phyloP scores from a whole-genome alignment of 1,140 invertebrate species.

The Calephelis nemesis region DNA sequence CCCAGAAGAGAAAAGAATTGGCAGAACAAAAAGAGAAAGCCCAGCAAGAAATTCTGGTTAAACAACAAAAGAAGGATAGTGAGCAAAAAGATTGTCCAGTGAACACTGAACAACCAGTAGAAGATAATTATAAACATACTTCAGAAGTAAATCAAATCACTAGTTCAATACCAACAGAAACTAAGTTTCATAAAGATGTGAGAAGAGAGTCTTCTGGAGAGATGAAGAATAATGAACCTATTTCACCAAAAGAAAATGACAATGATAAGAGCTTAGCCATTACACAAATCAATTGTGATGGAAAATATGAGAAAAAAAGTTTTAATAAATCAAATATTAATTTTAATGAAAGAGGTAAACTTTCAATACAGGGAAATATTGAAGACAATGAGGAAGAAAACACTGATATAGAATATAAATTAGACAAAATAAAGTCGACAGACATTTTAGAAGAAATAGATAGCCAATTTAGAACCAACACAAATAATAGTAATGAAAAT shows the following conservation, averaged over 20 bases:
- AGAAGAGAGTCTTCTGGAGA: background rate
- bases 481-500: background rate
- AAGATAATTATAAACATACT: background rate
- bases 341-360: background rate
- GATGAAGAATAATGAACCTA: too few species aligned
- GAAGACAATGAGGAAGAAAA: too few species aligned
- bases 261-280: too few species aligned
- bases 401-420: too few species aligned
- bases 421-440: too few species aligned
- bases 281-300: too few species aligned
- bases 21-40: constrained; percentile 56
- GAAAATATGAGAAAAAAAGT: too few species aligned
- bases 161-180: background rate
- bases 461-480: background rate
- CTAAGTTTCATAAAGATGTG: background rate
- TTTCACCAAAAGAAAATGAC: too few species aligned
- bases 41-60: constrained; percentile 31
- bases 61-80: constrained; percentile 15
- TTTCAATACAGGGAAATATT: too few species aligned
- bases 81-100: background rate
- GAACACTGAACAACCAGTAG: background rate
- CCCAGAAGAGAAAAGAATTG: constrained; percentile 52
- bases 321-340: background rate
- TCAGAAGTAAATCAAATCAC: background rate
- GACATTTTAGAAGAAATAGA: background rate